Percentiles rank a stretch among this genome's conserved stretches.
Conservation (phyloP, 1,140 invertebrate genomes). For the Globodera ellingtonae region DNA sequence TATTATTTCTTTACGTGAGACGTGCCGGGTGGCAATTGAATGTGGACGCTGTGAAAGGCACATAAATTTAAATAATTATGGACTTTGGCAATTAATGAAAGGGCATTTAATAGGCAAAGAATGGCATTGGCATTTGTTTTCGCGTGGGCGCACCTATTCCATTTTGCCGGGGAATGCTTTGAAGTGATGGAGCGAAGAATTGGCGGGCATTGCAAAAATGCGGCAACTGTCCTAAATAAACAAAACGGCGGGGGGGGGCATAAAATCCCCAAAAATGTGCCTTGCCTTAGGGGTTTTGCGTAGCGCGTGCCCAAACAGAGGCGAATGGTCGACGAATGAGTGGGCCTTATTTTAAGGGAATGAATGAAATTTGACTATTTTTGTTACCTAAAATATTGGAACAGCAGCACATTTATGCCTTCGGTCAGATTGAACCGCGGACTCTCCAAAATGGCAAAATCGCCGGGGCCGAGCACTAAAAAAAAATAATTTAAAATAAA, state of each 20-base stretch:
- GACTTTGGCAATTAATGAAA: too few relatives aligned
- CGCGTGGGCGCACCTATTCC: slow-evolving; percentile 40
- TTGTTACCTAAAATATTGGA: slow-evolving; percentile 59
- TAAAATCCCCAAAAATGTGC: background rate
- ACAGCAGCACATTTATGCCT: slow-evolving; percentile 60
- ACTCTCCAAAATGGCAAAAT: slow-evolving; percentile 64
- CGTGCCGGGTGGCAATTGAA: slow-evolving; percentile 63
- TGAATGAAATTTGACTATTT: background rate
- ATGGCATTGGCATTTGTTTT: too few relatives aligned
- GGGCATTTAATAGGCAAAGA: too few relatives aligned
- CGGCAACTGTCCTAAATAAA: slow-evolving; percentile 45
- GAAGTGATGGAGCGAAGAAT: slow-evolving; percentile 62
- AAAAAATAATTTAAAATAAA: background rate
- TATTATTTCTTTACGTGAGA: slow-evolving; percentile 48
- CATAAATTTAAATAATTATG: too few relatives aligned
- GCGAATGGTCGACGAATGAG: slow-evolving; percentile 60
- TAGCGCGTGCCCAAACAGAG: slow-evolving; percentile 57
- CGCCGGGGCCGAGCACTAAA: slow-evolving; percentile 56
- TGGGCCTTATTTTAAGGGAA: slow-evolving; percentile 43
- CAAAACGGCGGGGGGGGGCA: too few relatives aligned
- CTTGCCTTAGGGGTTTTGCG: slow-evolving; percentile 52
- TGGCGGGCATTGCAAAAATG: slow-evolving; percentile 63
- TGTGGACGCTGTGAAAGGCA: slow-evolving; percentile 50
- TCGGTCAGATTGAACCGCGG: slow-evolving; percentile 58
- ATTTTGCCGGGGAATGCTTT: slow-evolving; percentile 61